These are phyloP conservation scores for Dicentrarchus labrax DNA, from an alignment of 2,113 vertebrate species.

Conservation along the genomic window DNA sequence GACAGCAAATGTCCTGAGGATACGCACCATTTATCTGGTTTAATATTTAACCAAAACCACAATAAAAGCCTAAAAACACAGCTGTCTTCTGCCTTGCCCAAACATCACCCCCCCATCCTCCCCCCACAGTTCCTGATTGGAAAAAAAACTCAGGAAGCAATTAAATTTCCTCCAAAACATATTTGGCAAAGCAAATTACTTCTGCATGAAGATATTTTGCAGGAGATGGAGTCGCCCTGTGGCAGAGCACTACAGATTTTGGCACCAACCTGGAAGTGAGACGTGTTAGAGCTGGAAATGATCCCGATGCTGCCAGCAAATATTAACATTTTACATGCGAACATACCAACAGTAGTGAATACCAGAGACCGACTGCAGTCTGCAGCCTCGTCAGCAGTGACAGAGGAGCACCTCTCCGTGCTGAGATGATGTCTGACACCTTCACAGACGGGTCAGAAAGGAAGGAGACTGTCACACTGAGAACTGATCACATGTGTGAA, in stretches of 20 bases:
- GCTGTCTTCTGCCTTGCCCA: no score
- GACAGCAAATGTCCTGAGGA: no score
- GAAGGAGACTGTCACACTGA: neutral
- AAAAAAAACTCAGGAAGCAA: neutral
- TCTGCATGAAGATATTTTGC: neutral
- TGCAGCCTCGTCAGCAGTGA: no score
- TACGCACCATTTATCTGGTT: no score
- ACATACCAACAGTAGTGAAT: no score
- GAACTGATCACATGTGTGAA: slow-evolving; percentile 9
- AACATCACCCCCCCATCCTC: no score
- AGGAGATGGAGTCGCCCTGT: neutral
- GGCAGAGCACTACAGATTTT: neutral
- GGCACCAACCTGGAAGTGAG: neutral
- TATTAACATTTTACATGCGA: neutral
- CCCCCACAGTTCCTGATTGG: neutral
- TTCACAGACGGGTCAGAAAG: neutral
- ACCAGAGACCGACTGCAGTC: no score
- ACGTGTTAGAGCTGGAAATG: neutral
- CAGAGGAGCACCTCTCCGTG: neutral
- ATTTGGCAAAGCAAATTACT: neutral
- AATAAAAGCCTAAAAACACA: no score
- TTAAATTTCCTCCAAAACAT: neutral
- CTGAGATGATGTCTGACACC: slow-evolving; percentile 1
- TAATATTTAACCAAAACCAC: no score
- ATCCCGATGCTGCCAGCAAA: neutral